These are phyloP conservation scores for Ennomos erosarius DNA, from an alignment of 2,888 invertebrate species.

Conservation along the genomic window DNA sequence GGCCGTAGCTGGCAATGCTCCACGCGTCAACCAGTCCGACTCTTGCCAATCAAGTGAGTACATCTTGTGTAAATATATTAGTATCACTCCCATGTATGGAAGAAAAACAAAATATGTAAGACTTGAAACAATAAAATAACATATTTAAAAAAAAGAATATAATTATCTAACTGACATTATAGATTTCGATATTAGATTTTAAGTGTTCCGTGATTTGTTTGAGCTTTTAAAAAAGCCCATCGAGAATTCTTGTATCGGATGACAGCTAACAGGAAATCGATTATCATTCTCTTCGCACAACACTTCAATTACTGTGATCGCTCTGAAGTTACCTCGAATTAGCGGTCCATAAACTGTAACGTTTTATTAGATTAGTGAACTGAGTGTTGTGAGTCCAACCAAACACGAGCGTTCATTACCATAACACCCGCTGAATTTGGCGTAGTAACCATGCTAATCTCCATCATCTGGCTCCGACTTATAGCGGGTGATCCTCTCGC, in stretches of 20 bases:
- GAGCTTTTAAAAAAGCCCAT: no score
- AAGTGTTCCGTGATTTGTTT: no score
- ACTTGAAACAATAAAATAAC: no score
- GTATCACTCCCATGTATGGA: no score
- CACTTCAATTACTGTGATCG: no score
- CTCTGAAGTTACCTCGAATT: not conserved
- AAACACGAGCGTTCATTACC: constrained; percentile 6
- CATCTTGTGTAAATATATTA: constrained; percentile 3
- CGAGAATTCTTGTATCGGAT: no score
- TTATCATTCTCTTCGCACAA: no score
- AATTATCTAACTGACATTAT: no score
- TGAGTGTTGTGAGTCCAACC: constrained; percentile 16
- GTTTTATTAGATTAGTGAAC: constrained; percentile 4
- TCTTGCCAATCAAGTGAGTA: constrained; percentile 46
- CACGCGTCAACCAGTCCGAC: constrained; percentile 33
- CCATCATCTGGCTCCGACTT: constrained; percentile 9
- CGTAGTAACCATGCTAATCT: constrained; percentile 20
- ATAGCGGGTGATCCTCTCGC: constrained; percentile 1
- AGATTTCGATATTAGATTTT: no score
- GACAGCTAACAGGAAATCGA: no score
- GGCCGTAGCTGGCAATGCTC: constrained; percentile 46
- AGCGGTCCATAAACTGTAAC: not conserved
- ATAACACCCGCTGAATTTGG: constrained; percentile 10
- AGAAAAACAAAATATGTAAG: no score
- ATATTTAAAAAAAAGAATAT: no score